Base-by-base conservation (phyloP, 1,140 invertebrate species). In the Drosophila nannoptera region DNA sequence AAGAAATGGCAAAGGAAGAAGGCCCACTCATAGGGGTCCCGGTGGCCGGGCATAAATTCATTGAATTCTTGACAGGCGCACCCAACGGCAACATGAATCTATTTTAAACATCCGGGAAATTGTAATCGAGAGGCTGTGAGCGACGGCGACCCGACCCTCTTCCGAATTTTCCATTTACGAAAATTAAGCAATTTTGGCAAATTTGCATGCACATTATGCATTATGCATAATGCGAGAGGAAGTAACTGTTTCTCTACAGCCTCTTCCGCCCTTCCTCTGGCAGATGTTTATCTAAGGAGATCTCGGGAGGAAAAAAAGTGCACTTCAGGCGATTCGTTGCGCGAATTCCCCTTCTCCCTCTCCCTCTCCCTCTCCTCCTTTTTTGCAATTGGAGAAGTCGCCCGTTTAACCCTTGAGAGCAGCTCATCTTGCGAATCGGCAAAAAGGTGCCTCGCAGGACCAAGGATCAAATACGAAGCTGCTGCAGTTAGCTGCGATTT, bases 121-220 rank as follows among this genome's bases (percentile, higher is more conserved):
- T 82, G 78, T 72, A 83, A 83, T 75, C 61, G 68, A 82, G 78
- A 78, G 42, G 33, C 35, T 29, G 8, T 5, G 14, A 55, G 67
- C 55, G 72, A 61, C 58, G 45, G n/a, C n/a, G n/a, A n/a, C 29
- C 22, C 50, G 66, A 50, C 49, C 70, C 59, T 61, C 36, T 43
- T 43, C 2, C 40, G 4, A 12, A 43, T 43, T 14, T 14, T 49
- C 49, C 32, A 33, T 42, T 60, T 35, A 12, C 31, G 12, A 60
- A 82, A 75, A 75, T 77, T 78, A 74, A 83, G 78, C 72, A 83
- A 83, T 83, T 83, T 83, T 73, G 64, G 72, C 75, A 83, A 83
- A 83, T 83, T 82, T 83, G 78, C 78, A 83, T 83, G 78, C 71
- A 82, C 75, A 83, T 82, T 82, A 82, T 80, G 71, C 75, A 82